A percentile compares a stretch with the other conserved stretches of the same genome.
Conservation (phyloP, 2,888 invertebrate species). For the Hartigia nigra region DNA sequence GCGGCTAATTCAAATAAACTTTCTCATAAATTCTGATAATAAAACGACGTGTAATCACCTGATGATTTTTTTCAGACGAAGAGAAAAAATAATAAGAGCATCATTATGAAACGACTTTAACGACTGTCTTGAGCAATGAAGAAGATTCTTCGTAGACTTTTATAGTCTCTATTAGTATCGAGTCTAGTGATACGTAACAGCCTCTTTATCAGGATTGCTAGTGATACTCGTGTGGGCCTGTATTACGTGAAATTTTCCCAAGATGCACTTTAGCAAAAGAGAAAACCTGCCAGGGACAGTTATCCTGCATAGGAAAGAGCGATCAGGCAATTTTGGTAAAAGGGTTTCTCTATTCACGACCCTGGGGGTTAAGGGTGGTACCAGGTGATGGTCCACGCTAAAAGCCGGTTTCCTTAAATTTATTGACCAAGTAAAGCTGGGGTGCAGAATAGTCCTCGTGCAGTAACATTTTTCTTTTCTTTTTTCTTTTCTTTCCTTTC, state of each 20-base stretch:
- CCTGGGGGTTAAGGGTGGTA: slow-evolving; percentile 15
- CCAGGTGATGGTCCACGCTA: slow-evolving; percentile 30
- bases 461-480: neutral
- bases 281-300: slow-evolving; percentile 27
- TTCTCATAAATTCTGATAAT: slow-evolving; percentile 37
- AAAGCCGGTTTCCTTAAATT: slow-evolving; percentile 59
- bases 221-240: neutral
- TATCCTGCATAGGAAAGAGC: slow-evolving; percentile 41
- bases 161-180: neutral
- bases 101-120: neutral
- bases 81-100: neutral
- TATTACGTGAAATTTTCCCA: neutral
- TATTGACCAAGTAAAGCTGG: slow-evolving; percentile 29
- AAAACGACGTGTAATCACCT: slow-evolving; percentile 18
- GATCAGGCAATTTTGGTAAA: slow-evolving; percentile 62
- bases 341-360: slow-evolving; percentile 58
- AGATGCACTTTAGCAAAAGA: slow-evolving; percentile 1
- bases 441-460: neutral
- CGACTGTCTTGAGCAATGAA: neutral
- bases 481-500: slow-evolving; percentile 8
- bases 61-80: neutral
- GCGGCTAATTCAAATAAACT: slow-evolving; percentile 26
- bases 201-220: neutral
- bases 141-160: neutral
- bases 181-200: neutral